These are phyloP conservation scores for Pterostichus niger DNA, from an alignment of 2,888 invertebrate genomes.

Conservation along the genomic window DNA sequence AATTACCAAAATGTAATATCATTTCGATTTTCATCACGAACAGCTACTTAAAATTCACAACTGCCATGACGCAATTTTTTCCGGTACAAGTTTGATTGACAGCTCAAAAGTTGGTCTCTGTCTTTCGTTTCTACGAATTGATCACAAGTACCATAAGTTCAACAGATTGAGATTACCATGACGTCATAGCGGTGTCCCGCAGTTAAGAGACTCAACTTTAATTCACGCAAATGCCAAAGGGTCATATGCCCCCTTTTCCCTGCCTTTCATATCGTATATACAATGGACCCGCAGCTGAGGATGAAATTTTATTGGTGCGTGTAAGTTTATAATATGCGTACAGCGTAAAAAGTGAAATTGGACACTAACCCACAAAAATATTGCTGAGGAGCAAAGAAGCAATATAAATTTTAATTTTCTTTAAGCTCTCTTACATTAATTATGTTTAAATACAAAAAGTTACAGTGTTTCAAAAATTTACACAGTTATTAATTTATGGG, in stretches of 20 bases:
- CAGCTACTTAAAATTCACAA: conserved; percentile 31
- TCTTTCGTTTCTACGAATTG: conserved; percentile 42
- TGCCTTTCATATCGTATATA: neutral
- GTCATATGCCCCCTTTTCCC: conserved; percentile 53
- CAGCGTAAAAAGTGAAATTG: neutral
- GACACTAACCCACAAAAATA: neutral
- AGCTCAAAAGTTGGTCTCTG: conserved; percentile 14
- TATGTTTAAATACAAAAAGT: no score
- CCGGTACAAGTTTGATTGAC: conserved; percentile 41
- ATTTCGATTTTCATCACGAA: conserved; percentile 18
- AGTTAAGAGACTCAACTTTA: conserved; percentile 20
- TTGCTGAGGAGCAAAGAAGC: neutral
- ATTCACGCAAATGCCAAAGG: conserved; percentile 49
- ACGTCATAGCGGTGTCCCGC: conserved; percentile 51
- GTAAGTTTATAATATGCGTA: conserved; percentile 15
- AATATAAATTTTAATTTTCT: no score
- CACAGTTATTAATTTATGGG: no score
- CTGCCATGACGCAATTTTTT: conserved; percentile 22
- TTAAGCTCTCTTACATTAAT: no score
- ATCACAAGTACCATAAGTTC: conserved; percentile 43
- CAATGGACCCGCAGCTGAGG: conserved; percentile 35
- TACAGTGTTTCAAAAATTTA: no score
- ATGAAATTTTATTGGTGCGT: conserved; percentile 27
- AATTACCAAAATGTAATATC: conserved; percentile 1
- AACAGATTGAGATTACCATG: conserved; percentile 52